Evolutionary conservation across 2,113 vertebrate species (phyloP).

Genomic region (Syngnathus scovelli): DNA sequence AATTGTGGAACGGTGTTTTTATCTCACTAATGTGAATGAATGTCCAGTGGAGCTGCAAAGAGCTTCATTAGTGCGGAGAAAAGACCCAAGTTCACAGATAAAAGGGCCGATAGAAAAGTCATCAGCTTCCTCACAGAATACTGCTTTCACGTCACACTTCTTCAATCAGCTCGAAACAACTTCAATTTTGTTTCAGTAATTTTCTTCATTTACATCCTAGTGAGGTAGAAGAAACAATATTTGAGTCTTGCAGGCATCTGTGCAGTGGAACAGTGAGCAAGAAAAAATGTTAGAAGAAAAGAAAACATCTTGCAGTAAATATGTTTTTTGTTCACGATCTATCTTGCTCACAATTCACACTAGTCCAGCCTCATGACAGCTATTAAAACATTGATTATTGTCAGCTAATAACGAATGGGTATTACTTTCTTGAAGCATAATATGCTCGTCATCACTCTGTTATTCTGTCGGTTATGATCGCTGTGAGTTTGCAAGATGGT

Average conservation of each 20-base stretch:
- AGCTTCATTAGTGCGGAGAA: conserved; percentile 13
- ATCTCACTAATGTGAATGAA: neutral
- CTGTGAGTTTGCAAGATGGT: neutral
- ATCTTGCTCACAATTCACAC: no score
- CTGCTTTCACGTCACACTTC: neutral
- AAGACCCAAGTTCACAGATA: conserved; percentile 1
- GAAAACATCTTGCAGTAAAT: no score
- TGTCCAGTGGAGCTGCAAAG: conserved; percentile 2
- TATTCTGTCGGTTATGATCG: neutral
- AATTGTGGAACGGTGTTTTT: neutral
- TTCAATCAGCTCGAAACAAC: neutral
- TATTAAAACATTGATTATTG: no score
- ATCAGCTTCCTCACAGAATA: neutral
- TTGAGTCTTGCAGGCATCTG: no score
- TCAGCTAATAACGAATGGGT: no score
- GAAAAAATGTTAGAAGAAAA: no score
- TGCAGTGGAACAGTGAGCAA: no score
- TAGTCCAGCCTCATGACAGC: no score
- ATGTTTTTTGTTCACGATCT: no score
- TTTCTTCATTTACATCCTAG: neutral
- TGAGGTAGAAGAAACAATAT: no score
- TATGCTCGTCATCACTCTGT: no score
- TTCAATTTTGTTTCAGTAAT: neutral
- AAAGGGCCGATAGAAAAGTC: conserved; percentile 7
- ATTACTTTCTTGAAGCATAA: no score